phyloP scores from a whole-genome alignment of 30 jellyfish, hydroid and myxozoan species.

The Turritopsis rubra region DNA sequence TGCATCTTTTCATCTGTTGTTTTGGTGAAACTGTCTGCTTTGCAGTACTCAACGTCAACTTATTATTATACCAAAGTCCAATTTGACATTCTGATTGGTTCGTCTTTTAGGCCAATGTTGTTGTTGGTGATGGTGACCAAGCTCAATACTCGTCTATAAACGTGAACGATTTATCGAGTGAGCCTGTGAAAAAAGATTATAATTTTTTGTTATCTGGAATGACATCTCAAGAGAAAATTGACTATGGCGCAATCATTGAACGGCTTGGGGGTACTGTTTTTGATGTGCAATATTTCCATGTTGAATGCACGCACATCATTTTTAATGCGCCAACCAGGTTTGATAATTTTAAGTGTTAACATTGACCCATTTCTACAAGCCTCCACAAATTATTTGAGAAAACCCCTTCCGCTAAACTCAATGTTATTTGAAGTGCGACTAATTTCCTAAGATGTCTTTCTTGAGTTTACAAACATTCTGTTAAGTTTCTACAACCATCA shows the following conservation, averaged over 20 bases:
- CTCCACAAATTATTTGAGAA: no score
- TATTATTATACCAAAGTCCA: no score
- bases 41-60: no score
- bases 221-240: slow-evolving; percentile 85
- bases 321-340: slow-evolving; percentile 90
- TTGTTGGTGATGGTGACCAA: not conserved
- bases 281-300: slow-evolving; percentile 61
- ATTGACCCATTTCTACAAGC: no score
- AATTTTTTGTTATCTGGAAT: slow-evolving; percentile 71
- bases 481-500: no score
- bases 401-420: no score
- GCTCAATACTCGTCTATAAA: not conserved
- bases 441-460: no score
- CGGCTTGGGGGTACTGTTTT: slow-evolving; percentile 74
- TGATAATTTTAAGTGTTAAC: not conserved
- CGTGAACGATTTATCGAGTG: not conserved
- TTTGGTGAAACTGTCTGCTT: no score
- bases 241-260: slow-evolving; percentile 81
- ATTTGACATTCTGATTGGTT: no score
- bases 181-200: slow-evolving; percentile 4
- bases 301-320: slow-evolving; percentile 86
- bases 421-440: no score
- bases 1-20: no score
- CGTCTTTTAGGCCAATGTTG: not conserved
- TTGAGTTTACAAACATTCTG: no score